phyloP scores from a whole-genome alignment of 2,113 vertebrate species.

The Lanius collurio region DNA sequence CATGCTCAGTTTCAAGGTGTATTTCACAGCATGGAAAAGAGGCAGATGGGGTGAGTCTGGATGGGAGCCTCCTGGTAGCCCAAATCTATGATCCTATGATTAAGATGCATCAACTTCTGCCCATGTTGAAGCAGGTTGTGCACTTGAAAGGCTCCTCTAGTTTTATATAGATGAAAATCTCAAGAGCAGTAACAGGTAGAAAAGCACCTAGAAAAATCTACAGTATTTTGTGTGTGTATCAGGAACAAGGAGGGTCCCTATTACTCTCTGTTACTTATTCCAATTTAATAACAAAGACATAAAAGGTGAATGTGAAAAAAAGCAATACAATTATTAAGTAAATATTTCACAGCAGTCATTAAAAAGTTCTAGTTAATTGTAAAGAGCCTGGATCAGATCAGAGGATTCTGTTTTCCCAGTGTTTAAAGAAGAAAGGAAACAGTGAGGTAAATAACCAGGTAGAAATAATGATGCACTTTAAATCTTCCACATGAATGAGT shows the following conservation, averaged over 20 bases:
- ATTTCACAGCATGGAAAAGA: not conserved
- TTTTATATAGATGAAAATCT: not conserved
- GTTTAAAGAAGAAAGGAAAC: not conserved
- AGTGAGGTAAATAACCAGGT: constrained; percentile 14
- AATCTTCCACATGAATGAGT: constrained; percentile 55
- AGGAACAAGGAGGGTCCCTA: not conserved
- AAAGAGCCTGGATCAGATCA: not conserved
- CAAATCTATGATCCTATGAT: not conserved
- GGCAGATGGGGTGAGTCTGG: not conserved
- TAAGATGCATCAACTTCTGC: not conserved
- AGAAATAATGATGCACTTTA: constrained; percentile 57
- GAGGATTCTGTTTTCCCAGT: not conserved
- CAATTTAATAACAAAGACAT: not conserved
- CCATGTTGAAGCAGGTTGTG: not conserved
- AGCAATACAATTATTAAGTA: not conserved
- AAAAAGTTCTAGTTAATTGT: not conserved
- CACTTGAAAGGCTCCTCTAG: not conserved
- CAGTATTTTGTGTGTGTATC: not conserved
- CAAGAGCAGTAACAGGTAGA: not conserved
- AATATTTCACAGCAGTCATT: not conserved
- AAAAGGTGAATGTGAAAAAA: not conserved
- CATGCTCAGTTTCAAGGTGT: not conserved
- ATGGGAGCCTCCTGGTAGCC: not conserved
- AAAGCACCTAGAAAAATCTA: not conserved
- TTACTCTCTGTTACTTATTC: not conserved